Evolutionary conservation across 2,888 invertebrate species (phyloP).

Genomic region (Lasioglossum zephyrum): DNA sequence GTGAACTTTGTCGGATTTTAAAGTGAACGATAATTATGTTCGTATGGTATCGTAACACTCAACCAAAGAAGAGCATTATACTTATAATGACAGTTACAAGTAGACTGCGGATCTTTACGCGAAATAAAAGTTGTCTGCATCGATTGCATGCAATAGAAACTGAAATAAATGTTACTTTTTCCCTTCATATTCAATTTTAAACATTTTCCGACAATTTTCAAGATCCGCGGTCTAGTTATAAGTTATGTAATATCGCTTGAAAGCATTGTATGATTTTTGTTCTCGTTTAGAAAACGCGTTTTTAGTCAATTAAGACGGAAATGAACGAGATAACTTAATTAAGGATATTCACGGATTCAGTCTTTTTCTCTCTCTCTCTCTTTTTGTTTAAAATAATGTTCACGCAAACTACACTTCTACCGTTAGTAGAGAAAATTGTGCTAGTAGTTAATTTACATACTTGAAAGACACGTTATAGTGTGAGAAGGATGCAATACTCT

Average conservation of each 20-base stretch:
- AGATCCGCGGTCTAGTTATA: constrained; percentile 16
- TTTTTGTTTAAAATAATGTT: neutral
- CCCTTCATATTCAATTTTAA: too few species aligned
- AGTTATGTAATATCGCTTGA: constrained; percentile 47
- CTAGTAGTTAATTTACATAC: constrained; percentile 4
- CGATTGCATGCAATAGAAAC: too few species aligned
- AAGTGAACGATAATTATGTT: constrained; percentile 25
- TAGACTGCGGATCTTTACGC: neutral
- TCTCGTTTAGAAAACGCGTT: constrained; percentile 26
- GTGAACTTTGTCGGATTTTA: constrained; percentile 19
- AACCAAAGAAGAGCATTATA: constrained; percentile 55
- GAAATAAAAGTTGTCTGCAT: too few species aligned
- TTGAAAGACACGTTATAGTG: constrained; percentile 3
- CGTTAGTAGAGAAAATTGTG: neutral
- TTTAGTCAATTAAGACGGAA: constrained; percentile 30
- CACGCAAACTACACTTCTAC: neutral
- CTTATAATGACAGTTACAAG: constrained; percentile 51
- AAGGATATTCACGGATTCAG: constrained; percentile 7
- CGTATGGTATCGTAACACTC: constrained; percentile 40
- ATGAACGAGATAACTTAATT: constrained; percentile 38
- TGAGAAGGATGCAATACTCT: constrained; percentile 14
- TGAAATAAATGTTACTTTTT: too few species aligned
- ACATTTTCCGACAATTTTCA: too few species aligned
- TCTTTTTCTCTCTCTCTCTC: neutral
- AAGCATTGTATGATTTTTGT: constrained; percentile 10